Conservation (phyloP, 2,113 vertebrate genomes). For the Castor canadensis region DNA sequence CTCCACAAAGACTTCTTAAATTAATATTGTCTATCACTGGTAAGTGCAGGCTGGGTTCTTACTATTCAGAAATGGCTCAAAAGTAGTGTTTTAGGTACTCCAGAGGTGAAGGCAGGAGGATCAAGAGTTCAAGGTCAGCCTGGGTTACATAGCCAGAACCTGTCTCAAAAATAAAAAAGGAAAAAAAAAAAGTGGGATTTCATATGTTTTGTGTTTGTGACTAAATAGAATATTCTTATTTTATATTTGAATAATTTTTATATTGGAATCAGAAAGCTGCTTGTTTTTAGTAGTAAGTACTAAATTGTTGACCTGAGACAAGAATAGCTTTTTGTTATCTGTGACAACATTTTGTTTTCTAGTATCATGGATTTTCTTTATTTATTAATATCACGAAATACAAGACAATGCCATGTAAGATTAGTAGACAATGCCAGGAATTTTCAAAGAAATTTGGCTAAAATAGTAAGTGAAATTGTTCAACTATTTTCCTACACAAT, state of each 20-base stretch:
- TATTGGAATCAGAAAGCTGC: slow-evolving; percentile 45
- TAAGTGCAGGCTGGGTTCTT: slow-evolving; percentile 30
- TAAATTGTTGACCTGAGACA: slow-evolving; percentile 48
- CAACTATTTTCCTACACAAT: neutral
- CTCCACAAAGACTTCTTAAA: neutral
- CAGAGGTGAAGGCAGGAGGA: neutral
- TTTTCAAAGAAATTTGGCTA: slow-evolving; percentile 49
- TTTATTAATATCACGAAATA: slow-evolving; percentile 28
- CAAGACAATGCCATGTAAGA: neutral
- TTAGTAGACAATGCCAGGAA: neutral
- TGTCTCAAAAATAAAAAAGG: neutral
- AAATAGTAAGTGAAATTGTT: neutral
- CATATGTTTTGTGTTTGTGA: slow-evolving; percentile 28
- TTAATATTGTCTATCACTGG: neutral
- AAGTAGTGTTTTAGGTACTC: neutral
- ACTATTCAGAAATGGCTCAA: neutral
- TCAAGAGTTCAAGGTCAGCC: neutral
- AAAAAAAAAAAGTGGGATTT: neutral
- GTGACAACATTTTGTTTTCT: slow-evolving; percentile 64
- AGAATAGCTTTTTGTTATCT: slow-evolving; percentile 69
- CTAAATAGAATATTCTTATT: slow-evolving; percentile 45
- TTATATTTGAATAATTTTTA: too few relatives aligned
- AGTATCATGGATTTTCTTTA: slow-evolving; percentile 28
- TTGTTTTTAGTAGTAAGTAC: slow-evolving; percentile 45
- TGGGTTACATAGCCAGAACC: neutral